Percentiles rank a stretch among this genome's conserved stretches.
Conservation (phyloP, 2,797 vertebrate species). For the Phataginus tetradactyla region DNA sequence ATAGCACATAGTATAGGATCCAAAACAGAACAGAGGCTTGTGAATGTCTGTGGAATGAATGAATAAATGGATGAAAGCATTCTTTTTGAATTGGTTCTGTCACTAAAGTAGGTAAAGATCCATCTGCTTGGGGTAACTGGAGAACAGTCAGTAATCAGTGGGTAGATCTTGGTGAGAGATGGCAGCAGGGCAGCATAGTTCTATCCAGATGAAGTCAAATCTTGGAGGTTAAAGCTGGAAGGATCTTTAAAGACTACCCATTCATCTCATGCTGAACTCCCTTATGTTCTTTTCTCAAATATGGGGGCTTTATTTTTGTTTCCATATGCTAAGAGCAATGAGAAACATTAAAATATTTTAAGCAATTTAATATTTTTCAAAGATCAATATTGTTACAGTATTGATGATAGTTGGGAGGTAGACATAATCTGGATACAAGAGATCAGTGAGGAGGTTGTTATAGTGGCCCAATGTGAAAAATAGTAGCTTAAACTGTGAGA, state of each 20-base stretch:
- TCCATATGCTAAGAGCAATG: background rate
- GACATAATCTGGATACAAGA: background rate
- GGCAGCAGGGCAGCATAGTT: background rate
- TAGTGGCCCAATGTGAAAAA: background rate
- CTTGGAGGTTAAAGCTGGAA: background rate
- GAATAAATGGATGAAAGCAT: background rate
- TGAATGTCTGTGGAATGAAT: conserved; percentile 13
- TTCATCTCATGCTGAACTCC: background rate
- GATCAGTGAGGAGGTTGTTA: background rate
- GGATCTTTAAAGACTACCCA: background rate
- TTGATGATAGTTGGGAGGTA: background rate
- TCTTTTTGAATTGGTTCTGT: background rate
- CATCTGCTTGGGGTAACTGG: background rate
- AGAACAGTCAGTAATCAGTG: background rate
- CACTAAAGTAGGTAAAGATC: background rate
- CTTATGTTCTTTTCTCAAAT: background rate
- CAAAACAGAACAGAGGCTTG: background rate
- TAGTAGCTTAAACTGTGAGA: background rate
- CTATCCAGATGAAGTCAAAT: background rate
- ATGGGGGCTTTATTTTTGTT: background rate
- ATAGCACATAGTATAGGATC: background rate
- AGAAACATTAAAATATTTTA: conserved; percentile 39
- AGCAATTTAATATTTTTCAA: background rate
- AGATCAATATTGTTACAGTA: background rate
- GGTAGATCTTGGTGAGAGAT: background rate